Evolutionary conservation across 2,113 vertebrate species (phyloP), one percentile per base, ranked within the genome.

Genomic region (Numida meleagris): DNA sequence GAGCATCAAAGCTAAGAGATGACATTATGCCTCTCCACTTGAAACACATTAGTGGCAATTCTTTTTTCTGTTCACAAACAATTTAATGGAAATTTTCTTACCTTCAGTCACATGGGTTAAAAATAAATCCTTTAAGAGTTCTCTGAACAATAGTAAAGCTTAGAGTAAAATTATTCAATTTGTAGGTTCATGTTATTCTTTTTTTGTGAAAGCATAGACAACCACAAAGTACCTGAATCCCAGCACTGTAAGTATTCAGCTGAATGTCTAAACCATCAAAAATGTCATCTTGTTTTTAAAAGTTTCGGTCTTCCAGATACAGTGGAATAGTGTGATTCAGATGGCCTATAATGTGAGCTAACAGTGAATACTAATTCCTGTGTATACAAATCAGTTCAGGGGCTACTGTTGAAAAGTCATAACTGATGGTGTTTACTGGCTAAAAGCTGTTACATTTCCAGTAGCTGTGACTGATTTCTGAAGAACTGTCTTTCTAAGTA

Each of bases 61-160:
- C 1, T 59, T 34, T 70, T 50, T 25, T 74, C n/a, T 55, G 7
- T n/a, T 93, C 34, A 58, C 45, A 79, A 51, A 61, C 3, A 70
- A 71, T 71, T 81, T 88, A 31, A 43, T 9, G 31, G 48, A 21
- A 2, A 31, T 38, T 10, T 62, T 31, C 14, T 63, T 58, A 13
- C 4, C 3, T 42, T 68, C 29, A 0, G 0, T 16, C 27, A 48
- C n/a, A 33, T 0, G 1, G 11, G 31, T 36, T 74, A 62, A 70
- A 87, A 91, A 48, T 20, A 82, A 67, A 42, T 43, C 29, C 31
- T 15, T 40, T 7, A 65, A 38, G 21, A 38, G n/a, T 71, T 74
- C 34, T 66, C 38, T 68, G 11, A 90, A 51, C 4, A 34, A 19
- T 23, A 45, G 11, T 14, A 80, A 23, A 31, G 40, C 14, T 81